Base-by-base conservation (phyloP, 2,888 invertebrate genomes). In the Teleiodes luculella region DNA sequence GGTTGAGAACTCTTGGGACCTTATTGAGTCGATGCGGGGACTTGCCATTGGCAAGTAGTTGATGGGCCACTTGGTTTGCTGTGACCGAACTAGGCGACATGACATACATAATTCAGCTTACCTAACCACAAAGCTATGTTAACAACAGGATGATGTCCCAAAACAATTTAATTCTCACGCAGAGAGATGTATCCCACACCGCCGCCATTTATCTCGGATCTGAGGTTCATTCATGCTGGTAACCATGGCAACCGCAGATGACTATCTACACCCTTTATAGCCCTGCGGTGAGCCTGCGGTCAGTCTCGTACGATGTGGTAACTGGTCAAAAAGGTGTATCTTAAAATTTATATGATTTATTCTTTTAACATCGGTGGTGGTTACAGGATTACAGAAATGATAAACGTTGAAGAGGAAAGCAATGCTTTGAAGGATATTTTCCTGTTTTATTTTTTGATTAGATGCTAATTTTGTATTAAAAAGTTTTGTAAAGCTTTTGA, bases 201-300 rank as follows among this genome's bases (percentile, higher is more conserved):
- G 70, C 64, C 58, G 65, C 57, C 65, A 72, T 68, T 69, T 74
- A 75, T 76, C 72, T 71, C 55, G 46, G 59, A 72, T 72, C 70
- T 67, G 57, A 18, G 66, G 67, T 65, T 66, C 69, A 70, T 74
- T 72, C 72, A 75, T 67, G 63, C 58, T 53, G 52, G 63, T 43
- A 28, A 43, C 43, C 43, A 63, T 61, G 61, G 54, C 55, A 46
- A 65, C 68, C 68, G 64, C 67, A 71, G 75, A 75, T 76, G 55
- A 56, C 58, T 68, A 73, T 72, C 70, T 56, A 48, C 52, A 55
- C 64, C 63, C 65, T 70, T 69, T 63, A 64, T 59, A 60, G 41
- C 63, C 54, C 61, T 61, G 70, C 68, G 69, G 70, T 67, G 63
- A 65, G 61, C 54, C 61, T 61, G 69, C 68, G 67, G 71, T 67